Conservation (phyloP, 2,888 invertebrate species). For the Megalurothrips usitatus region DNA sequence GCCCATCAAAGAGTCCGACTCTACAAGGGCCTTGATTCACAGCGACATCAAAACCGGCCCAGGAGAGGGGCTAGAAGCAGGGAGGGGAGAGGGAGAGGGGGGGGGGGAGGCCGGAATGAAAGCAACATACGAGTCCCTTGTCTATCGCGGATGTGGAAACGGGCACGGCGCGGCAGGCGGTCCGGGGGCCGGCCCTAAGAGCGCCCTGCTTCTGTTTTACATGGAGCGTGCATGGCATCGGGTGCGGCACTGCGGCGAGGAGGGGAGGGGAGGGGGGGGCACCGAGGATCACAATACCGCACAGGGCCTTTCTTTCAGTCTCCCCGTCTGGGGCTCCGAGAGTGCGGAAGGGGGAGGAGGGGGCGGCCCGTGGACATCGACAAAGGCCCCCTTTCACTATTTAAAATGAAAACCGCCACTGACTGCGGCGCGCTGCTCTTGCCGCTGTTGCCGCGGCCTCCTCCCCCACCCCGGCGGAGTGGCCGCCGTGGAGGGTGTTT, state of each 20-base stretch:
- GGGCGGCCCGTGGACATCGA: background rate
- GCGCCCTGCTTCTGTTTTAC: conserved; percentile 1
- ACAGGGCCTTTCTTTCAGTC: background rate
- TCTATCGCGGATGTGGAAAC: conserved; percentile 10
- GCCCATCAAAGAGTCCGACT: background rate
- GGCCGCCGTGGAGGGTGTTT: too few relatives aligned
- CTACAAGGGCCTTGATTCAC: conserved; percentile 19
- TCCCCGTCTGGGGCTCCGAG: background rate
- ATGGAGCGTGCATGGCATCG: background rate
- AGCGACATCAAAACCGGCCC: conserved; percentile 15
- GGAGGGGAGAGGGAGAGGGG: background rate
- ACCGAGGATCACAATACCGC: background rate
- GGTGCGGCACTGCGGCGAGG: background rate
- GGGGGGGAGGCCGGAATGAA: background rate
- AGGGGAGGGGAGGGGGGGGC: background rate
- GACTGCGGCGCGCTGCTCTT: too few relatives aligned
- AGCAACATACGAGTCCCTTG: conserved; percentile 8
- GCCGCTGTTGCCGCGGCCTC: too few relatives aligned
- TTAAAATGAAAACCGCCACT: too few relatives aligned
- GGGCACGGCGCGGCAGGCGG: background rate
- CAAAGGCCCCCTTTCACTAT: background rate
- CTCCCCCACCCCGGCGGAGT: too few relatives aligned
- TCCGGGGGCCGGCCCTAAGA: background rate
- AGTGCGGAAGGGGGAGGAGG: background rate
- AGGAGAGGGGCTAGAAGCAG: background rate